These are phyloP conservation scores for Ptychadena robeensis DNA, from an alignment of 2,797 vertebrate species.

Conservation along the genomic window DNA sequence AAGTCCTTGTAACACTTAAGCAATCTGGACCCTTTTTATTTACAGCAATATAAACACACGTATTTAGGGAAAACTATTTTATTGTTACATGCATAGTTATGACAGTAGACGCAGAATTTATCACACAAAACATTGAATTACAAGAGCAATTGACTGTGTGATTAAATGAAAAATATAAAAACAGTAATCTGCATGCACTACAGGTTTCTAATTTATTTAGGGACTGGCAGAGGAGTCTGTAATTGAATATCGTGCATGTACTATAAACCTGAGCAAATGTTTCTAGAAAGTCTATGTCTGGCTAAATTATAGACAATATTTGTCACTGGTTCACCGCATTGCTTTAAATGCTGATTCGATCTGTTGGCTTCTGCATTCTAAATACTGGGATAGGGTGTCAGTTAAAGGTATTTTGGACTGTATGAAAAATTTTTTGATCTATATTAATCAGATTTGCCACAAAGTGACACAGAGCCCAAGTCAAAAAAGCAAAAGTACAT, in stretches of 20 bases:
- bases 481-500: too few relatives aligned
- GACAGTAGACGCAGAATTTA: neutral
- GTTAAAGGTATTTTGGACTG: neutral
- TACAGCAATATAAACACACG: neutral
- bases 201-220: neutral
- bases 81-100: constrained; percentile 28
- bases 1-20: constrained; percentile 19
- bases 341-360: neutral
- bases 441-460: too few relatives aligned
- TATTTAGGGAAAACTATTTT: constrained; percentile 3
- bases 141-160: neutral
- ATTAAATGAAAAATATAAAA: neutral
- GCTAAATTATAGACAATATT: neutral
- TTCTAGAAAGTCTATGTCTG: neutral
- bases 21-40: constrained; percentile 25
- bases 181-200: neutral
- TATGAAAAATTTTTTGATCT: neutral
- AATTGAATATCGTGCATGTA: neutral
- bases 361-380: neutral
- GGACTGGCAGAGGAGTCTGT: neutral
- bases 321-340: neutral
- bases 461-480: too few relatives aligned
- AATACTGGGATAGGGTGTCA: neutral
- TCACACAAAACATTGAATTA: neutral
- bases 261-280: neutral